Evolutionary conservation across 2,797 vertebrate species (phyloP).

Genomic region (Crypturellus tataupa): DNA sequence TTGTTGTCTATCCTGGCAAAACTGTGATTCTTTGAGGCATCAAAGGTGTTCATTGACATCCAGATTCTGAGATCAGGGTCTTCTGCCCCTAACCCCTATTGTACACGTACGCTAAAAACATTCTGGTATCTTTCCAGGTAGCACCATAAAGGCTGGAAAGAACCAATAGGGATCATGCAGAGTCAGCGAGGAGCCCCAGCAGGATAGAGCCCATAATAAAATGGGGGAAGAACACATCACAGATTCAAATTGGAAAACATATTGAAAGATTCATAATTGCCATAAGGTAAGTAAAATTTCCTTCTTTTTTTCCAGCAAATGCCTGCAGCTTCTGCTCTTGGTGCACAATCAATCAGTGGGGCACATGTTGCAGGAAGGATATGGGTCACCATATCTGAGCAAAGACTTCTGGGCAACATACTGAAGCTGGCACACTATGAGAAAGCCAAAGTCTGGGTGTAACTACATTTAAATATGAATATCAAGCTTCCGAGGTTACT

Average conservation of each 20-base stretch:
- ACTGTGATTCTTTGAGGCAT: not conserved
- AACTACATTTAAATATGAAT: not conserved
- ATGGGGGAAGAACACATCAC: not conserved
- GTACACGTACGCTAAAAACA: not conserved
- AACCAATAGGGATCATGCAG: not conserved
- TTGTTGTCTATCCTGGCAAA: not conserved
- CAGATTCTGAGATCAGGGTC: not conserved
- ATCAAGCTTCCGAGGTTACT: not conserved
- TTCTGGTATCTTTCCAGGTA: not conserved
- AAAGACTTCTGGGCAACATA: not conserved
- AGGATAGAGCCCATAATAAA: not conserved
- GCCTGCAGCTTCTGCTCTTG: not conserved
- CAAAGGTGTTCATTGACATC: not conserved
- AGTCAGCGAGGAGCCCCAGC: not conserved
- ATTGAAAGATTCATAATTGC: not conserved
- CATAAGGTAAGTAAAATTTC: not conserved
- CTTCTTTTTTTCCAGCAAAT: not conserved
- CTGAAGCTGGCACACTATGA: not conserved
- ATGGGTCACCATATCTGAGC: not conserved
- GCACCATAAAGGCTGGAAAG: not conserved
- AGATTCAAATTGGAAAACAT: not conserved
- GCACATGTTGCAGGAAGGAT: not conserved
- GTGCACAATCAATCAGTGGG: not conserved
- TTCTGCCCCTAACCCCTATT: not conserved
- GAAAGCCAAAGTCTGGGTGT: not conserved